Percentiles rank a stretch among this genome's conserved stretches.
These are phyloP conservation scores for Pediacus dermestoides DNA, from an alignment of 2,888 invertebrate genomes.

Conservation along the genomic window DNA sequence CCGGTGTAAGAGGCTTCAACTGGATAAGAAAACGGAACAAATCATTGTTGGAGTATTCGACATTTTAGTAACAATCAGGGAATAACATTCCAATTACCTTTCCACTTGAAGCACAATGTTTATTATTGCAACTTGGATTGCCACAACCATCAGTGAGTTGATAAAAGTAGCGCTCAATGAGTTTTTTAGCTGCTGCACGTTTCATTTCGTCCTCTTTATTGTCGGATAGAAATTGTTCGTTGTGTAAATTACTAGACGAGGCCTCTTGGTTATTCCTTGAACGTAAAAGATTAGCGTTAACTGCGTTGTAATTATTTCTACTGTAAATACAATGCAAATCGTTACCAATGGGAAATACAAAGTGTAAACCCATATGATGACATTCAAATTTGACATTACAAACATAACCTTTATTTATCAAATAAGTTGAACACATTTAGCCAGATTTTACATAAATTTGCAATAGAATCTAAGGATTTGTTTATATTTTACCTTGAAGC, in stretches of 20 bases:
- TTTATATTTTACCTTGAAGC: constrained; percentile 52
- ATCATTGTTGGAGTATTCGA: too few relatives aligned
- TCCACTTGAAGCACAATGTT: constrained; percentile 86
- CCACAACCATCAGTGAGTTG: constrained; percentile 92
- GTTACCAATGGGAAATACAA: constrained; percentile 5
- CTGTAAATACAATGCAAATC: constrained; percentile 3
- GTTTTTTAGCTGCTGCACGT: constrained; percentile 73
- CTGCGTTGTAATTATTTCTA: background rate
- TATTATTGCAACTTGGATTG: constrained; percentile 80
- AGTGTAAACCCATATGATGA: constrained; percentile 32
- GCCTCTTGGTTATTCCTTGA: constrained; percentile 48
- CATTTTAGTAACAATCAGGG: constrained; percentile 6
- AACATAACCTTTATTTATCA: constrained; percentile 40
- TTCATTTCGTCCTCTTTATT: constrained; percentile 65
- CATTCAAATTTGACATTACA: constrained; percentile 45
- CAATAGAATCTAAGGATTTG: background rate
- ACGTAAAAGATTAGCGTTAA: constrained; percentile 6
- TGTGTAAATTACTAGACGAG: constrained; percentile 43
- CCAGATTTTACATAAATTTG: background rate
- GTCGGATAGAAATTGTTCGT: constrained; percentile 31
- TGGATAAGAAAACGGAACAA: too few relatives aligned
- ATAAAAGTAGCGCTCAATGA: constrained; percentile 90
- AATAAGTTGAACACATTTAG: background rate
- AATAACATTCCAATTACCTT: constrained; percentile 59
- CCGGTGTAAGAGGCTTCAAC: constrained; percentile 72